Base-by-base conservation (phyloP, 23 tunicate species). In the Phallusia fumigata region DNA sequence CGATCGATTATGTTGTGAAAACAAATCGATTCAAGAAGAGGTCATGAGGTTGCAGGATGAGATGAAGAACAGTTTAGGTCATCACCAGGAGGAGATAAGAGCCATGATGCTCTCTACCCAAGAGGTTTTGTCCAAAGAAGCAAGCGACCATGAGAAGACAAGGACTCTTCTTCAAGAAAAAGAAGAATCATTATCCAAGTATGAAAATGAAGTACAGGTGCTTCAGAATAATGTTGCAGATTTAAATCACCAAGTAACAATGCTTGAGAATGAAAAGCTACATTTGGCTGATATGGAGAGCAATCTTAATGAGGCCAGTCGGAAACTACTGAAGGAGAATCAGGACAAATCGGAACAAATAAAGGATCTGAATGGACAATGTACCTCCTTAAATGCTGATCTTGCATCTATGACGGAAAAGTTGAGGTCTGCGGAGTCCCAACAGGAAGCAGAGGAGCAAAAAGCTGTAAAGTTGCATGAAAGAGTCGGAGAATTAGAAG, bases 51-150 rank as follows among this genome's bases (percentile, higher is more conserved):
- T 58, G 69, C 8, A 58, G 69, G 69, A 22, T 22, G 69, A 8
- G 15, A 24, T 22, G 26, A 24, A 58, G 16, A 8, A 58, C 11
- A 58, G 28, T 24, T 58, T 58, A 24, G 28, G 3, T 58, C 69
- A 58, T 24, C 69, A 58, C 16, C 69, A 58, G 16, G 69, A 58
- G 16, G 69, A 58, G 69, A 58, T 58, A 21, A 58, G 69, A 58
- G 69, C 69, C 69, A 58, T 58, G 69, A 58, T 58, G 69, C 69
- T 58, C 69, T 58, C 69, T 13, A 58, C 69, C 16, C 69, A 58
- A 16, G 69, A 58, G 28, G 69, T 58, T 24, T 24, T 58, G 28
- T 58, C 69, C 26, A 58, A 58, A 58, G 69, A 58, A 24, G 69
- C 69, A 11, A 58, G 69, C 28, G 69, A 58, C 28, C 69, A 58